These are phyloP conservation scores for Paralvinella palmiformis DNA, from an alignment of 1,140 invertebrate genomes.

Conservation along the genomic window DNA sequence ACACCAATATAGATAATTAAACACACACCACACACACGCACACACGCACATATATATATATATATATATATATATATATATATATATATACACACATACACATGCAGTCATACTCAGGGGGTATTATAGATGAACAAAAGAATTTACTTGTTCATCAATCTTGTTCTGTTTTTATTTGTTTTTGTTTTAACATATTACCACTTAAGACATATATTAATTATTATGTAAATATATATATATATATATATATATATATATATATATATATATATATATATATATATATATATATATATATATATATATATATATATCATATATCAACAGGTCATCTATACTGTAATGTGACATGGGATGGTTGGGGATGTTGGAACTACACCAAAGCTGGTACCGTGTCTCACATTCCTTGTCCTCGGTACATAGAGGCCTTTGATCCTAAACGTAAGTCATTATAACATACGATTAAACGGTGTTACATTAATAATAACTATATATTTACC, in stretches of 20 bases:
- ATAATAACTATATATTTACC: neutral
- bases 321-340: conserved; percentile 52
- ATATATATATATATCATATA: neutral
- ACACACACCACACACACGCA: too few species aligned
- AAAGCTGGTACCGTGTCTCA: conserved; percentile 64
- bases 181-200: neutral
- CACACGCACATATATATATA: too few species aligned
- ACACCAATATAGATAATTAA: too few species aligned
- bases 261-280: neutral
- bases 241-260: neutral
- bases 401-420: conserved; percentile 61
- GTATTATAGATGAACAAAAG: too few species aligned
- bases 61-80: too few species aligned
- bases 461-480: neutral
- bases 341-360: conserved; percentile 71
- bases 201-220: neutral
- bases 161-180: neutral
- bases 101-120: too few species aligned
- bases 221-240: neutral
- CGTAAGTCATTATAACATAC: conserved; percentile 15
- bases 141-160: too few species aligned
- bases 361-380: conserved; percentile 81
- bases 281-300: neutral
- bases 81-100: too few species aligned
- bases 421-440: conserved; percentile 18